Percentiles rank a stretch among this genome's conserved stretches.
Conservation (phyloP, 1,140 invertebrate species). For the Heliothis subflexa region DNA sequence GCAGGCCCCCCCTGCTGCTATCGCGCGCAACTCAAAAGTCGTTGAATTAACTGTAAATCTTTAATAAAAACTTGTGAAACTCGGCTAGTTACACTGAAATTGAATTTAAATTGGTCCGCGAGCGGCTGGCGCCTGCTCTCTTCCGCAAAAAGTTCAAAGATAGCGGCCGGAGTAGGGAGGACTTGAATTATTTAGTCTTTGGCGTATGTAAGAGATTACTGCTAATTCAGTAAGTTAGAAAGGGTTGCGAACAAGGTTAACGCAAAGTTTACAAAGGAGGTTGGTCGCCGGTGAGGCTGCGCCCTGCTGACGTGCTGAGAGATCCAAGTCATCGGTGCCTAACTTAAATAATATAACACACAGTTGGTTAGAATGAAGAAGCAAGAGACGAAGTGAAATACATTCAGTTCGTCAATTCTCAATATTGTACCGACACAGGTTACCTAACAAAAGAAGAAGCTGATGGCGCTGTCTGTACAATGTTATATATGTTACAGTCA, state of each 20-base stretch:
- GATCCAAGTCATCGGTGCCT: too few species aligned
- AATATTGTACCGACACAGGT: too few species aligned
- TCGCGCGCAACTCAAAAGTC: slow-evolving; percentile 3
- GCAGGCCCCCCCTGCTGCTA: background rate
- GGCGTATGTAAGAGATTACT: background rate
- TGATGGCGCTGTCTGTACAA: too few species aligned
- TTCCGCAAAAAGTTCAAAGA: slow-evolving; percentile 17
- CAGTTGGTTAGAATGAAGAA: too few species aligned
- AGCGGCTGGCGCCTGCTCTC: background rate
- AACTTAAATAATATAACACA: too few species aligned
- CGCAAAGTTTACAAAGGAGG: slow-evolving; percentile 11
- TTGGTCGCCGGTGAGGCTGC: background rate
- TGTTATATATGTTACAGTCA: too few species aligned
- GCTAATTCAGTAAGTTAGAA: slow-evolving; percentile 10
- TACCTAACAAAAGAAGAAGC: too few species aligned
- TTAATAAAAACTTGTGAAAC: slow-evolving; percentile 33
- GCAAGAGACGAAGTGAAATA: too few species aligned
- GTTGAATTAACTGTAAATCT: slow-evolving; percentile 29
- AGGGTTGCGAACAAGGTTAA: background rate
- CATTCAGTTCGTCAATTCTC: too few species aligned
- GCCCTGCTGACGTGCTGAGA: background rate
- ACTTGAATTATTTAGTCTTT: slow-evolving; percentile 6
- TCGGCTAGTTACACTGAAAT: slow-evolving; percentile 21
- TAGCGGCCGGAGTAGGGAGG: background rate
- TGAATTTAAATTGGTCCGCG: slow-evolving; percentile 33